phyloP scores from a whole-genome alignment of 2,797 vertebrate species.

The Liasis olivaceus region DNA sequence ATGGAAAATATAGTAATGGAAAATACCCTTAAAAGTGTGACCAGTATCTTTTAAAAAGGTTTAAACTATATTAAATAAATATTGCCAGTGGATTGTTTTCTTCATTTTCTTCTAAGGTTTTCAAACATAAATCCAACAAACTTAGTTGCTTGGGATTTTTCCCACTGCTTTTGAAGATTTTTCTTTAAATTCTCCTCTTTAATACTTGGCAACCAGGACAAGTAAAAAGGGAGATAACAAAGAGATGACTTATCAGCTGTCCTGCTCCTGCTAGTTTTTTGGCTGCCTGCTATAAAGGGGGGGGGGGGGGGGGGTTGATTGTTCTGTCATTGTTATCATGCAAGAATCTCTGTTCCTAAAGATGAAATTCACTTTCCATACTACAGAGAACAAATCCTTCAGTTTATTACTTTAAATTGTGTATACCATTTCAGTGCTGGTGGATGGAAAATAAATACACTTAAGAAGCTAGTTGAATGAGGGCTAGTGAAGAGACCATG shows the following conservation, averaged over 20 bases:
- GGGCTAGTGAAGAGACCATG: constrained; percentile 32
- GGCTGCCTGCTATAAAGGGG: constrained; percentile 63
- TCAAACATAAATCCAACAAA: background rate
- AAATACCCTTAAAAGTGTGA: background rate
- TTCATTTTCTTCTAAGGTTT: constrained; percentile 37
- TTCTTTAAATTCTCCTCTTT: constrained; percentile 55
- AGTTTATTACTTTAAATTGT: constrained; percentile 43
- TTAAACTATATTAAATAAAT: background rate
- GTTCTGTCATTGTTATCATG: constrained; percentile 52
- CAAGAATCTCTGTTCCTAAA: constrained; percentile 49
- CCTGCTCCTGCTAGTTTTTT: constrained; percentile 61
- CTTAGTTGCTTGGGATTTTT: constrained; percentile 43
- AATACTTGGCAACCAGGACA: constrained; percentile 49
- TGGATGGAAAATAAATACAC: constrained; percentile 7
- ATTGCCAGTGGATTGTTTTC: background rate
- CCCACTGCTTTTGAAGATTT: constrained; percentile 40
- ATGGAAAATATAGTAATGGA: background rate
- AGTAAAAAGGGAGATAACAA: constrained; percentile 60
- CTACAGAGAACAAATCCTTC: constrained; percentile 58
- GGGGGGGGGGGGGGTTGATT: constrained; percentile 54
- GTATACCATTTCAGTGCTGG: constrained; percentile 28
- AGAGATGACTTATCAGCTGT: constrained; percentile 62
- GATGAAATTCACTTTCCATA: constrained; percentile 64
- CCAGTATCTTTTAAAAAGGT: background rate
- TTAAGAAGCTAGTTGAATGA: constrained; percentile 29